Conservation (phyloP, 2,113 vertebrate species). For the Ardeotis arabs region DNA sequence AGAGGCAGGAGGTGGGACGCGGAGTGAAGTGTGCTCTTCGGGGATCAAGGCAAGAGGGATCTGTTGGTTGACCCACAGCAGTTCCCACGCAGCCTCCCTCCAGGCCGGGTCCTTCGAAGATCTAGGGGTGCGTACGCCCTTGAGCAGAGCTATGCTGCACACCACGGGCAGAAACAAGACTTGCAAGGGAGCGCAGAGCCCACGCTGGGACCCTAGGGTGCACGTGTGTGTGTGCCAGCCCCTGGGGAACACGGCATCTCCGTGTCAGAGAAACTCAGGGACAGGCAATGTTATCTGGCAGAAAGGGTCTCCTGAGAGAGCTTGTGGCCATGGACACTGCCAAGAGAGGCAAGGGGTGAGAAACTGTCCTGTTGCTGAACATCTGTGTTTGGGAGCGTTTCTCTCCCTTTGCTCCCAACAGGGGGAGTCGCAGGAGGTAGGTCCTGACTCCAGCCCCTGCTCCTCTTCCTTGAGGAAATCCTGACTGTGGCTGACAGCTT, state of each 20-base stretch:
- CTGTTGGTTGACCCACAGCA: background rate
- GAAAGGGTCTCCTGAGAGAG: background rate
- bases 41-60: background rate
- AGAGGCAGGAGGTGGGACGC: background rate
- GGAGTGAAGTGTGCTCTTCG: fast-evolving
- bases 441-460: background rate
- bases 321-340: fast-evolving
- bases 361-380: background rate
- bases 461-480: background rate
- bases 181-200: background rate
- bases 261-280: fast-evolving
- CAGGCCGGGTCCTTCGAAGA: background rate
- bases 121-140: background rate
- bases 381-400: fast-evolving
- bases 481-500: fast-evolving
- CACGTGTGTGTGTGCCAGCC: background rate
- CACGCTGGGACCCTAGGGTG: background rate
- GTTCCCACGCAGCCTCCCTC: background rate
- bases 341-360: background rate
- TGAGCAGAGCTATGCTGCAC: background rate
- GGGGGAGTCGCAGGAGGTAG: background rate
- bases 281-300: background rate
- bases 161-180: background rate
- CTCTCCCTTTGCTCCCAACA: background rate
- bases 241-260: background rate